Percentiles rank a stretch among this genome's conserved stretches.
Evolutionary conservation across 2,113 vertebrate genomes (phyloP).

Genomic region (Gavia stellata): DNA sequence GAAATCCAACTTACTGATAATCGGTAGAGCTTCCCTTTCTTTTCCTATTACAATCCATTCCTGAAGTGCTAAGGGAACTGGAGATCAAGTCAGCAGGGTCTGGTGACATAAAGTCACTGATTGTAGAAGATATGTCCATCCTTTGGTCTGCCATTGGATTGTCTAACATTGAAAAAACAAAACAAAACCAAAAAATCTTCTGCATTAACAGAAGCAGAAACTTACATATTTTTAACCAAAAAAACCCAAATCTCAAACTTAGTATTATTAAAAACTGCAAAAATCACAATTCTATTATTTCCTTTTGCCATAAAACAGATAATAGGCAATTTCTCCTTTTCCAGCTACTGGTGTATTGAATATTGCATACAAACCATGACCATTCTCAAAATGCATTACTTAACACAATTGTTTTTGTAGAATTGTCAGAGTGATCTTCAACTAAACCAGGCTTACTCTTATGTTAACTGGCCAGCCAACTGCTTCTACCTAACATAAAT

Average conservation of each 20-base stretch:
- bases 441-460: neutral
- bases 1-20: slow-evolving; percentile 86
- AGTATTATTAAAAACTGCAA: neutral
- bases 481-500: neutral
- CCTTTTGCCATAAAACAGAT: neutral
- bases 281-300: neutral
- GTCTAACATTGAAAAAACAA: slow-evolving; percentile 61
- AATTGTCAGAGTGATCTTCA: neutral
- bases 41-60: slow-evolving; percentile 95
- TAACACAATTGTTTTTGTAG: neutral
- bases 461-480: neutral
- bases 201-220: no score
- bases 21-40: slow-evolving; percentile 95
- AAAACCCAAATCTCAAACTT: neutral
- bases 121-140: slow-evolving; percentile 99
- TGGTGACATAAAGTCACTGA: slow-evolving; percentile 97
- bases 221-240: no score
- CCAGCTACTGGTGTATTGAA: neutral
- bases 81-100: slow-evolving; percentile 92
- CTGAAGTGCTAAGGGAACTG: slow-evolving; percentile 85
- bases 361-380: neutral
- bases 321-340: neutral
- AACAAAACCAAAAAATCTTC: no score
- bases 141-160: slow-evolving; percentile 99
- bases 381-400: neutral